Conservation (phyloP, 2,113 vertebrate genomes). For the Vidua macroura region DNA sequence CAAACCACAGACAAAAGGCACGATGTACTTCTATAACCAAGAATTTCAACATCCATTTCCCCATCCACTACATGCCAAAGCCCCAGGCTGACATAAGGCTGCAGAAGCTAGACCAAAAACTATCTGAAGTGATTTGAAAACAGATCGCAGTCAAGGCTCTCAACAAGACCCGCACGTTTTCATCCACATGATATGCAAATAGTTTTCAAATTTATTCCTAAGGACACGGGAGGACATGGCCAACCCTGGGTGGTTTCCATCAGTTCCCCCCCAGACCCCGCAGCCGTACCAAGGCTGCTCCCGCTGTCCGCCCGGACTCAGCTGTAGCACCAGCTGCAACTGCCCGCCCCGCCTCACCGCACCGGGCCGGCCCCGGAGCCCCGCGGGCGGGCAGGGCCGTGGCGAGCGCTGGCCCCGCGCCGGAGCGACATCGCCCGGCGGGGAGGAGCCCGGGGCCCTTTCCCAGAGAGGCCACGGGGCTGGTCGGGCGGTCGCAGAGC, state of each 20-base stretch:
- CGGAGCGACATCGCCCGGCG: too few species aligned
- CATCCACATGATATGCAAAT: rapidly evolving
- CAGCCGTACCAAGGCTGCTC: rapidly evolving
- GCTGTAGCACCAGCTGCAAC: background rate
- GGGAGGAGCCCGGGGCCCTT: background rate
- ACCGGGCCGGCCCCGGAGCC: background rate
- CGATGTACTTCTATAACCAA: rapidly evolving
- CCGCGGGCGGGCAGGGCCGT: too few species aligned
- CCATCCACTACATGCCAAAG: background rate
- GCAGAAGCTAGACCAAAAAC: background rate
- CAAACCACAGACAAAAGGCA: background rate
- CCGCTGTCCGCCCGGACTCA: background rate
- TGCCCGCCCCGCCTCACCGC: background rate
- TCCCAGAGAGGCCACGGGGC: background rate
- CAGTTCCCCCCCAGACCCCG: background rate
- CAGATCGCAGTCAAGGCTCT: background rate
- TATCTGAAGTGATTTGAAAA: background rate
- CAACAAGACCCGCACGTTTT: background rate
- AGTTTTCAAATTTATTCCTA: background rate
- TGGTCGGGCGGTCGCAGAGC: too few species aligned
- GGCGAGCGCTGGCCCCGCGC: too few species aligned
- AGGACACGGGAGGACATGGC: background rate
- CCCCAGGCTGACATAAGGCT: rapidly evolving
- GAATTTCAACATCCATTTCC: background rate
- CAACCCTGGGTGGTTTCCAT: rapidly evolving